phyloP scores from a whole-genome alignment of 2,888 invertebrate species.

The Caenorhabditis sp. region DNA sequence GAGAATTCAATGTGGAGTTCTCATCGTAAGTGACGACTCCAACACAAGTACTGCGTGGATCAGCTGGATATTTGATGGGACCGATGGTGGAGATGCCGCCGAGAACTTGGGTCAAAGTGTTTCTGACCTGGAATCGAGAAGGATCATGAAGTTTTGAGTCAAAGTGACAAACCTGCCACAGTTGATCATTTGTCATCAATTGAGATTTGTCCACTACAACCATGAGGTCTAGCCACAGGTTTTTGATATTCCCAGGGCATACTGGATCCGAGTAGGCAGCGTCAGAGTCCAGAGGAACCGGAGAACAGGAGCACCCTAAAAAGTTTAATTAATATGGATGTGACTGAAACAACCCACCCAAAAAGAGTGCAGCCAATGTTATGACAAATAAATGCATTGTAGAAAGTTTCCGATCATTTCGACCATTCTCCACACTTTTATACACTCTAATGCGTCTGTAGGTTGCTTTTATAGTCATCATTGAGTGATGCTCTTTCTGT shows the following conservation, averaged over 20 bases:
- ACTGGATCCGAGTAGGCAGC: slow-evolving; percentile 20
- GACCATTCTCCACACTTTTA: not conserved
- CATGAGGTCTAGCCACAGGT: slow-evolving; percentile 53
- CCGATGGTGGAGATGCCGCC: slow-evolving; percentile 31
- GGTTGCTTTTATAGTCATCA: slow-evolving; percentile 38
- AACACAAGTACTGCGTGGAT: slow-evolving; percentile 51
- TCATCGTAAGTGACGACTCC: slow-evolving; percentile 44
- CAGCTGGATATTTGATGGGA: slow-evolving; percentile 38
- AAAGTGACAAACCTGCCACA: slow-evolving; percentile 30
- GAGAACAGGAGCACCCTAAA: slow-evolving; percentile 15
- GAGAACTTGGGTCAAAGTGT: slow-evolving; percentile 44
- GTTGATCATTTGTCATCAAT: slow-evolving; percentile 27
- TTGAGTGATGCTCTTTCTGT: not conserved
- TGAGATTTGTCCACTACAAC: slow-evolving; percentile 56
- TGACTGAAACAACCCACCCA: slow-evolving; percentile 3
- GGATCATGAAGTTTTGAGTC: not conserved
- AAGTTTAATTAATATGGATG: not conserved
- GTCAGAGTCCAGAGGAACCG: slow-evolving; percentile 12
- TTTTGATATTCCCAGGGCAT: slow-evolving; percentile 49
- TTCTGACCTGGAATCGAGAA: slow-evolving; percentile 22
- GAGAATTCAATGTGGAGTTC: slow-evolving; percentile 17
- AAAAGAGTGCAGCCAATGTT: not conserved
- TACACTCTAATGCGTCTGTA: slow-evolving; percentile 26
- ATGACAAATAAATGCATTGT: not conserved
- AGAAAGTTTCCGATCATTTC: not conserved